phyloP scores from a whole-genome alignment of 2,113 vertebrate species.

The Nicator chloris region DNA sequence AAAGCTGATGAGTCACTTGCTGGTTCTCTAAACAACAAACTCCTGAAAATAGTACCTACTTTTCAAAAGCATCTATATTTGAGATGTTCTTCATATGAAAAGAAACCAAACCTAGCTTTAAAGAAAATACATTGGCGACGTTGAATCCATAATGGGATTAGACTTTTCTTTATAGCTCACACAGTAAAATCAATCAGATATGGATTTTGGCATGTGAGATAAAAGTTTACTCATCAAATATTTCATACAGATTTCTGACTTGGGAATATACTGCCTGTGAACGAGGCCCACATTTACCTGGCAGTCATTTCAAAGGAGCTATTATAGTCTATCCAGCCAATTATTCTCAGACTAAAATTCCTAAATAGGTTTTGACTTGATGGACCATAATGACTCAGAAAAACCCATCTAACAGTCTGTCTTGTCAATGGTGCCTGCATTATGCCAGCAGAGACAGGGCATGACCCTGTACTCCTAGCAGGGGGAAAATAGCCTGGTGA shows the following conservation, averaged over 20 bases:
- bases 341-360: constrained; percentile 72
- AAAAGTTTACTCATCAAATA: constrained; percentile 54
- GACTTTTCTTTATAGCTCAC: constrained; percentile 31
- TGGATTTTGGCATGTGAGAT: constrained; percentile 41
- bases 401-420: constrained; percentile 69
- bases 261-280: constrained; percentile 43
- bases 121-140: not conserved
- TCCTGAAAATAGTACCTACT: not conserved
- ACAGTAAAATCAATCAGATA: constrained; percentile 53
- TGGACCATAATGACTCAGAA: constrained; percentile 73
- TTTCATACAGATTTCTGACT: constrained; percentile 39
- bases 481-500: not conserved
- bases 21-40: not conserved
- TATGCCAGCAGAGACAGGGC: constrained; percentile 52
- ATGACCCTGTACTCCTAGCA: constrained; percentile 1
- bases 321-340: constrained; percentile 65
- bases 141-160: not conserved
- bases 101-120: not conserved
- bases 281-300: constrained; percentile 53
- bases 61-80: not conserved
- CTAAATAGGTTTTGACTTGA: constrained; percentile 74
- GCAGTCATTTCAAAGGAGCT: constrained; percentile 55
- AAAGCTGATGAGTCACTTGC: not conserved
- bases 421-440: constrained; percentile 72
- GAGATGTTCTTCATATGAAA: not conserved